Base-by-base conservation (phyloP, 2,797 vertebrate genomes). In the Sebastes hubbsi region DNA sequence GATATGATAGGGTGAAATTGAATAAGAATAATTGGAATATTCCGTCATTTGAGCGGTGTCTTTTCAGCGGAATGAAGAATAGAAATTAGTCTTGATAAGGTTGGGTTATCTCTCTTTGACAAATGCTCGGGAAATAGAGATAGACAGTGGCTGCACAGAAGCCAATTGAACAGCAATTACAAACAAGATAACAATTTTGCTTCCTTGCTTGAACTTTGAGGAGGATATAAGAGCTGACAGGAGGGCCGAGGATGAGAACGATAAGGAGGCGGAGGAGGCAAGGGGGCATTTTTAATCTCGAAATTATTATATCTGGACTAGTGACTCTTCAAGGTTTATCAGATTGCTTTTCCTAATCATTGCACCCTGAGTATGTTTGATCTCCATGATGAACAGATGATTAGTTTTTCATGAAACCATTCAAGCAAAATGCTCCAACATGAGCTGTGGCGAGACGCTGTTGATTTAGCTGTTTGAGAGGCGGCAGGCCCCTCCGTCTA, bases 321-420 rank as follows among this genome's bases (percentile, higher is more conserved):
- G 95, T 95, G 95, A 95, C 94, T 97, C 94, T 95, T 95, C 91
- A 87, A 95, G 95, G 93, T 95, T 95, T 96, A 95, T 96, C 96
- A 96, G 95, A 97, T 97, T 97, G 96, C 96, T 95, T 97, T 96
- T 95, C 96, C 97, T 97, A 97, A 97, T 99, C 97, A 98, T 98
- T 97, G 97, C 97, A 94, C 87, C 82, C 93, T 87, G 94, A 94
- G 96, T 96, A 91, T 98, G 97, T 99, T 99, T 99, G 98, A 99
- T 99, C 97, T 97, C 96, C 95, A 96, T 97, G 97, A 99, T 98
- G 98, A 99, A 97, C 97, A 97, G 95, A 96, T 98, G 98, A 99
- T 99, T 99, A 97, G 97, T 97, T 99, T 99, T 99, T 98, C 97
- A 98, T 97, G 97, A 97, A 98, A 99, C 96, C 98, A 93, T 95